Evolutionary conservation across 2,888 invertebrate species (phyloP), one percentile per base, ranked within the genome.

Genomic region (Hybos culiciformis): DNA sequence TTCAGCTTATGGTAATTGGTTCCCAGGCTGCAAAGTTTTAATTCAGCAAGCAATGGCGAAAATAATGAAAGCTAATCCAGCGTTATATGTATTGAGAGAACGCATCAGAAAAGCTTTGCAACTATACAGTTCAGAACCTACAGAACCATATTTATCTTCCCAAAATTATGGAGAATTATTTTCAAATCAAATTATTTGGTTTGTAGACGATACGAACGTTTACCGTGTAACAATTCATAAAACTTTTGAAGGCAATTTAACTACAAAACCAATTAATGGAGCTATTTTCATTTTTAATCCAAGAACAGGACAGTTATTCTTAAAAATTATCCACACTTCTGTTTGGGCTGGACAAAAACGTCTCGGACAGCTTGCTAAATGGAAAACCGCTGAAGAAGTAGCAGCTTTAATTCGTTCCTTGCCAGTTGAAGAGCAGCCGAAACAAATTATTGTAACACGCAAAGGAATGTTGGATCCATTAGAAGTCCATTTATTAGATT

Each of bases 101-200:
- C 83, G 98, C 55, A 97, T 98, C 48, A 77, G 98, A n/a, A 98
- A 98, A 67, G 98, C 97, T 3, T 68, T 98, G 46, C 97, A 98
- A 58, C 72, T 99, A 39, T 99, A 98, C 68, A 94, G 94, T 1
- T 96, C 96, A 0, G 98, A 98, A 63, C 98, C 98, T 0, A 99
- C 98, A 4, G 98, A 99, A 65, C 98, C 98, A 0, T 99, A 98
- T 60, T 74, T 99, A 21, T 96, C 96, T 45, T 94, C 94, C 42
- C 98, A 99, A 70, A 99, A 98, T 71, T 99, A 99, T 56, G 97
- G 98, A 51, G 98, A 98, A 67, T 70, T 99, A 40, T 98, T 99
- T 73, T 94, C 93, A n/a, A 99, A 98, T 70, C 98, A 98, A 69
- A 99, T 99, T 58, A 99, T 99, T 69, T 98, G 98, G 98, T 98